Conservation (phyloP, 2,113 vertebrate species). For the Sterna hirundo region DNA sequence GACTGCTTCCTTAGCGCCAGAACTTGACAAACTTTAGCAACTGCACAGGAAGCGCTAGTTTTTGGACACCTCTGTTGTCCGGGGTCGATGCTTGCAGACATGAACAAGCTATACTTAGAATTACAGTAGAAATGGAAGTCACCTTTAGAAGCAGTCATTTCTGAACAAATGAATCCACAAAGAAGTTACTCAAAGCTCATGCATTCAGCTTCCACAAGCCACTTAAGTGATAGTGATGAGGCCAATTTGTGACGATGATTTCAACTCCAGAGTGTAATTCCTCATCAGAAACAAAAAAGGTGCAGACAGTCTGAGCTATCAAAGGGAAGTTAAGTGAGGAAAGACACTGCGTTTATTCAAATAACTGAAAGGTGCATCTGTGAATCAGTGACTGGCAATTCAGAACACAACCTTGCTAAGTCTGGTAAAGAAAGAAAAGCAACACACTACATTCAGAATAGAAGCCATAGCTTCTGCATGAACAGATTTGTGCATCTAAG, state of each 20-base stretch:
- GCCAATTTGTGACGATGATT: conserved; percentile 10
- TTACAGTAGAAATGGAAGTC: conserved; percentile 13
- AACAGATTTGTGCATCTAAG: conserved; percentile 51
- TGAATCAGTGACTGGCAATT: conserved; percentile 53
- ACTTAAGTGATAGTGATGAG: conserved; percentile 38
- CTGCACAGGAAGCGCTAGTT: background rate
- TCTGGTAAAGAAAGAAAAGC: conserved; percentile 35
- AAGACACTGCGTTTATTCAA: conserved; percentile 38
- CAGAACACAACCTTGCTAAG: conserved; percentile 36
- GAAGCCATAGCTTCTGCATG: conserved; percentile 17
- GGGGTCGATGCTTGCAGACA: background rate
- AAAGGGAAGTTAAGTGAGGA: conserved; percentile 9
- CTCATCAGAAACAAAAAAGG: conserved; percentile 26
- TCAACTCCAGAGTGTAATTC: conserved; percentile 12
- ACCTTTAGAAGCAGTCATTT: conserved; percentile 17
- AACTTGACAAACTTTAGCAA: background rate
- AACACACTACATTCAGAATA: conserved; percentile 45
- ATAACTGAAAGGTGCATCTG: conserved; percentile 48
- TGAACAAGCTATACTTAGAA: background rate
- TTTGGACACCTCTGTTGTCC: background rate
- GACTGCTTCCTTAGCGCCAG: conserved; percentile 17
- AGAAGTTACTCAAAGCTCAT: background rate
- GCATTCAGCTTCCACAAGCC: conserved; percentile 37
- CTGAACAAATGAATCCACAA: conserved; percentile 6
- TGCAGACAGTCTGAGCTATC: conserved; percentile 19